Percentiles rank a stretch among this genome's conserved stretches.
phyloP scores from a whole-genome alignment of 2,888 invertebrate species.

The Dynastes hyllus region DNA sequence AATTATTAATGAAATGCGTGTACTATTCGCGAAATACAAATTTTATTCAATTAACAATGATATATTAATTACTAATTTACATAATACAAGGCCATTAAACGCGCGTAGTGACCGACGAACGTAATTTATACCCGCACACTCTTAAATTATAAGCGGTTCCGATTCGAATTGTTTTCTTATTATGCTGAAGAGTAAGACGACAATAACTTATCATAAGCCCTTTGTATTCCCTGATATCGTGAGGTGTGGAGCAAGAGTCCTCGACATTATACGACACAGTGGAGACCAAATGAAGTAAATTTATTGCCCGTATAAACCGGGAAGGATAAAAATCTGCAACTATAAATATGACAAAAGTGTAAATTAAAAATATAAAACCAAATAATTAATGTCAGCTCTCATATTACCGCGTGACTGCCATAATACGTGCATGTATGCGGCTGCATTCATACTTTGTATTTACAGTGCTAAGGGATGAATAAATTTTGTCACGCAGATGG shows the following conservation, averaged over 20 bases:
- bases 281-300: conserved; percentile 51
- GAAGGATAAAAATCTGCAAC: conserved; percentile 54
- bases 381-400: conserved; percentile 53
- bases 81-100: conserved; percentile 17
- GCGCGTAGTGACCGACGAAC: background rate
- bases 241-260: conserved; percentile 3
- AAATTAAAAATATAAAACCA: conserved; percentile 53
- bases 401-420: conserved; percentile 42
- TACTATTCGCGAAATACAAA: conserved; percentile 9
- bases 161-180: conserved; percentile 37
- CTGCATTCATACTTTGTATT: conserved; percentile 50
- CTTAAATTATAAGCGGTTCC: conserved; percentile 20
- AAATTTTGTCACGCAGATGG: conserved; percentile 47
- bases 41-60: conserved; percentile 48
- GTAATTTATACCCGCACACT: background rate
- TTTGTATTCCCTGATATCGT: conserved; percentile 10
- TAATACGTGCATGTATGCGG: conserved; percentile 29
- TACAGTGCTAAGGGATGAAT: conserved; percentile 44
- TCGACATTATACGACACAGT: conserved; percentile 22
- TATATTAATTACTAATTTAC: conserved; percentile 48
- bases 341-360: conserved; percentile 56
- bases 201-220: conserved; percentile 45
- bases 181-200: conserved; percentile 26
- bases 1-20: conserved; percentile 10
- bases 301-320: conserved; percentile 48